Evolutionary conservation across 1,140 invertebrate species (phyloP), one percentile per base, ranked within the genome.

Genomic region (Cydia pomonella): DNA sequence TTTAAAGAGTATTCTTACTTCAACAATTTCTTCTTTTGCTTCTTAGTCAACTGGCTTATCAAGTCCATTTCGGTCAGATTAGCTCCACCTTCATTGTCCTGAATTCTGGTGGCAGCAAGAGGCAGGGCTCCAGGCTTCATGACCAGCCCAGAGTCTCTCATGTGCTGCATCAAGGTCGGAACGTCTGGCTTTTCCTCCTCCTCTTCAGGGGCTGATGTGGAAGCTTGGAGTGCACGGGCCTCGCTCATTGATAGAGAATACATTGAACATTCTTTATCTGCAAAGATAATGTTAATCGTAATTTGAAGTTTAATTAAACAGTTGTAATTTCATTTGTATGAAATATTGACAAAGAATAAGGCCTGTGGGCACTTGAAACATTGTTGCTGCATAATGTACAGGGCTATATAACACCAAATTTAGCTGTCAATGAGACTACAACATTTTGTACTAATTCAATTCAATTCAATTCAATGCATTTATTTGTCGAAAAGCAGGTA

Each of bases 201-300:
- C 91, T 95, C 93, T 87, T 95, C 94, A 87, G 94, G 94, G 81
- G 95, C 91, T 92, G 95, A 94, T 74, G 94, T 84, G 7, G 94
- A 94, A 23, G 94, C 94, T 80, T 95, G 93, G 21, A 94, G 79
- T 69, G 94, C 94, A 64, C 94, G 93, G 0, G 94, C 94, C 83
- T 95, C 94, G 83, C 94, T 95, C 94, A 97, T 96, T 3, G 97
- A 96, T 83, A 98, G 95, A 86, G 97, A 97, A 82, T 98, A 99
- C 91, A 99, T 95, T 41, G 97, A 97, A 93, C 98, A 99, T 93
- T 98, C 98, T 91, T 97, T 97, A 85, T 98, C 96, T 96, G 13
- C 47, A 47, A 74, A 74, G 50, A 41, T 59, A 50, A 41, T 0
- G 3, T 44, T 44, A 16, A 44, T 44, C 0, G 0, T 10, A 38